Base-by-base conservation (phyloP, 1,140 invertebrate genomes). In the Eueides isabella region DNA sequence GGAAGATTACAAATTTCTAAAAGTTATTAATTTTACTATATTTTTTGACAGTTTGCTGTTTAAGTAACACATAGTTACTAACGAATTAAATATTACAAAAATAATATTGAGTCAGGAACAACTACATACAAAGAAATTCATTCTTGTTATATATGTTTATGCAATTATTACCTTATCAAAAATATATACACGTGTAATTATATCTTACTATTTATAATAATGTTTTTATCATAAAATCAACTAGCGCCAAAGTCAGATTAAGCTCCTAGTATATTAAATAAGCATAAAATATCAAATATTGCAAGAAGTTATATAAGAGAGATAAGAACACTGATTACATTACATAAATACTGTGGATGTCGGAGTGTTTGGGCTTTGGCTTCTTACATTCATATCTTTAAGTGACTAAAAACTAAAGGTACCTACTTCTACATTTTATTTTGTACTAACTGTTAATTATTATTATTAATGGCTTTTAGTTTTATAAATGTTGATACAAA, bases 261-360 rank as follows among this genome's bases (percentile, higher is more conserved):
- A 19, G 41, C 7, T 23, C 9, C 48, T 55, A 23, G 48, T 55
- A 19, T 44, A 44, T 44, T 3, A 2, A 5, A 44, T 44, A 38
- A 16, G n/a, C 19, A 19, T 44, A 19, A 9, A 23, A 55, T 55
- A 55, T 55, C 48, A 55, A 55, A 6, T 26, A 7, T 55, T 55
- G 26, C 12, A 55, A 55, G 48, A 55, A 55, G 19, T 55, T 55
- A 55, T 55, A 55, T 55, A 55, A 55, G 48, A 0, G 2, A 55
- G 48, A 55, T 55, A 55, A 55, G 48, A 4, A 55, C 5, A 55
- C 26, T 55, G 48, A 55, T 55, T 55, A 55, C 12, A 55, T 55
- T 55, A 55, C 23, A 55, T 55, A 55, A 55, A 55, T 5, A 55
- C 48, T 55, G 48, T 14, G 48, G 5, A 26, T 2, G 19, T 55